phyloP scores from a whole-genome alignment of 2,113 vertebrate species.

The Sapajus apella region DNA sequence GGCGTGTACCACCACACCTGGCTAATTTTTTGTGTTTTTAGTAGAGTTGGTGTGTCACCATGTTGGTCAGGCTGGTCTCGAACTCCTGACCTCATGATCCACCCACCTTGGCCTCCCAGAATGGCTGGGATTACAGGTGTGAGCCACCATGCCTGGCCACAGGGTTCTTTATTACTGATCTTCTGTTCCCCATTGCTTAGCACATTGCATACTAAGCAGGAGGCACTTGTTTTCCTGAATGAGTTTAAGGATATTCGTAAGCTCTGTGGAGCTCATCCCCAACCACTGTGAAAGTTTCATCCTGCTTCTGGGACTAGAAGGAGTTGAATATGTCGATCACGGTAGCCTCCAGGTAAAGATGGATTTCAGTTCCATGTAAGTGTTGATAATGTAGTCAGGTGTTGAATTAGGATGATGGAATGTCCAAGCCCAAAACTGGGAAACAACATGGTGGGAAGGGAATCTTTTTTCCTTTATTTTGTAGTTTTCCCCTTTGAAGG shows the following conservation, averaged over 20 bases:
- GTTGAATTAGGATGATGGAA: neutral
- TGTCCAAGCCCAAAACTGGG: neutral
- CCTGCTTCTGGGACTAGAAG: neutral
- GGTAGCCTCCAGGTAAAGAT: neutral
- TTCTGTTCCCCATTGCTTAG: neutral
- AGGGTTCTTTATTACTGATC: neutral
- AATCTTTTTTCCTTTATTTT: slow-evolving; percentile 5
- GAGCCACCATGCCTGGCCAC: too few relatives aligned
- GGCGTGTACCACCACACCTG: too few relatives aligned
- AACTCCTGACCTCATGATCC: too few relatives aligned
- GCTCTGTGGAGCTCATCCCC: neutral
- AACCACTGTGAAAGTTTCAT: slow-evolving; percentile 9
- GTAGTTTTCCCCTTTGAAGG: slow-evolving; percentile 21
- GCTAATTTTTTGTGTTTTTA: too few relatives aligned
- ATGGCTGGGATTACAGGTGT: too few relatives aligned
- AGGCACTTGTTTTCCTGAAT: slow-evolving; percentile 30
- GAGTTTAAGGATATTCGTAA: slow-evolving; percentile 41
- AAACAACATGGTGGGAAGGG: neutral
- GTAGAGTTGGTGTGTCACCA: too few relatives aligned
- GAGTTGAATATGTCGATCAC: slow-evolving; percentile 35
- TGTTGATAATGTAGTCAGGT: neutral
- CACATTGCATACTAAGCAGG: neutral
- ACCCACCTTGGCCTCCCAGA: too few relatives aligned
- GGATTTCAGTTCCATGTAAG: neutral
- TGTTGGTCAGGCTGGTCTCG: too few relatives aligned